Evolutionary conservation across 2,797 vertebrate species (phyloP).

Genomic region (Scarus forsteni): DNA sequence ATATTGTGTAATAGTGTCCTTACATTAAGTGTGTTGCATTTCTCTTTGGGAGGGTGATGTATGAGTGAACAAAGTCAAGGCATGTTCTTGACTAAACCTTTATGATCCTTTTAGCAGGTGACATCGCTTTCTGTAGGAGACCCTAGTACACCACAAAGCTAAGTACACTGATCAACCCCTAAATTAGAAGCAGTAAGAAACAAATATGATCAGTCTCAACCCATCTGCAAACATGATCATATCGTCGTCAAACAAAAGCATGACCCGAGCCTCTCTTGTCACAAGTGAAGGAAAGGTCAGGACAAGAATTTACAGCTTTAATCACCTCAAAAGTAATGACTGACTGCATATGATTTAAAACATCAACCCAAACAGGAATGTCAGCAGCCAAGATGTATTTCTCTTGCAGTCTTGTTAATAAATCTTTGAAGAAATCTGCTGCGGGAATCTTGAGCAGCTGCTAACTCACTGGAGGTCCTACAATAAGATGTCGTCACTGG

Average conservation of each 20-base stretch:
- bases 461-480: background rate
- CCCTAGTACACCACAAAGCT: too few relatives aligned
- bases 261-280: background rate
- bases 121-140: too few relatives aligned
- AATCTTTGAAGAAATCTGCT: background rate
- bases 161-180: too few relatives aligned
- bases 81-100: too few relatives aligned
- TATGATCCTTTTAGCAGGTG: too few relatives aligned
- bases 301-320: background rate
- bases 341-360: slow-evolving; percentile 11
- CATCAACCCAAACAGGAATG: background rate
- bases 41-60: too few relatives aligned
- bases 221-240: too few relatives aligned
- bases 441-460: background rate
- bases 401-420: background rate
- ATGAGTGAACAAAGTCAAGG: too few relatives aligned
- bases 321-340: background rate
- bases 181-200: too few relatives aligned
- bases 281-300: background rate
- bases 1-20: too few relatives aligned
- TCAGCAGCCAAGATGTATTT: background rate
- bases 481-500: background rate
- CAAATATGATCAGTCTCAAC: too few relatives aligned
- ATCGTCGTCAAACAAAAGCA: slow-evolving; percentile 1
- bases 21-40: too few relatives aligned